Base-by-base conservation (phyloP, 1,140 invertebrate species). In the Phthorimaea operculella region DNA sequence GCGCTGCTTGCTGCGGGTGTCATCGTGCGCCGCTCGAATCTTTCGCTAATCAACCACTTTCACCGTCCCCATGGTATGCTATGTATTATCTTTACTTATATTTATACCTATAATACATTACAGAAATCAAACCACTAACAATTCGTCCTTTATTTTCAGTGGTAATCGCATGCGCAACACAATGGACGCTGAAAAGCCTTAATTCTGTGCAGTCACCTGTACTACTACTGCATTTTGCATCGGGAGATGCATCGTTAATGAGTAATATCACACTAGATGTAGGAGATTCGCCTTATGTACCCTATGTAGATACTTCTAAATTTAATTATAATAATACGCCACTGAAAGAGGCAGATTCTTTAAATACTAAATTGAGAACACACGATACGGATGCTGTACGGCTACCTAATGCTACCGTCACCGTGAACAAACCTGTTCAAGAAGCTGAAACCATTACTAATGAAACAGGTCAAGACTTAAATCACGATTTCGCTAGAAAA, bases 41-140 rank as follows among this genome's bases (percentile, higher is more conserved):
- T 39, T 10, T n/a, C 3, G 36, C 36, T n/a, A 0, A 42, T 54
- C 11, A 58, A 60, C 45, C 8, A 63, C 11, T 36, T 53, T 18
- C 55, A 55, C 7, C 56, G 57, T 15, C 67, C 67, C 3, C 66
- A 74, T 33, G 74, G 74, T 75, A 45, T 53, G 57, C 44, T 47
- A 10, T 39, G 21, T 6, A 28, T 6, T 28, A 28, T 28, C 6
- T 28, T n/a, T n/a, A n/a, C n/a, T n/a, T n/a, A n/a, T n/a, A n/a
- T n/a, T n/a, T n/a, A n/a, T n/a, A n/a, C n/a, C n/a, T n/a, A n/a
- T n/a, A n/a, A n/a, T n/a, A n/a, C 21, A 28, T 28, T 28, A 28
- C 21, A 6, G 6, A 4, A 28, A 28, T 28, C 2, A 2, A 2
- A 28, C 21, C 6, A 28, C 2, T 28, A 28, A 4, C 21, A 28